phyloP scores from a whole-genome alignment of 92 coral and sea anemone species.

The Zoanthus gigantus region DNA sequence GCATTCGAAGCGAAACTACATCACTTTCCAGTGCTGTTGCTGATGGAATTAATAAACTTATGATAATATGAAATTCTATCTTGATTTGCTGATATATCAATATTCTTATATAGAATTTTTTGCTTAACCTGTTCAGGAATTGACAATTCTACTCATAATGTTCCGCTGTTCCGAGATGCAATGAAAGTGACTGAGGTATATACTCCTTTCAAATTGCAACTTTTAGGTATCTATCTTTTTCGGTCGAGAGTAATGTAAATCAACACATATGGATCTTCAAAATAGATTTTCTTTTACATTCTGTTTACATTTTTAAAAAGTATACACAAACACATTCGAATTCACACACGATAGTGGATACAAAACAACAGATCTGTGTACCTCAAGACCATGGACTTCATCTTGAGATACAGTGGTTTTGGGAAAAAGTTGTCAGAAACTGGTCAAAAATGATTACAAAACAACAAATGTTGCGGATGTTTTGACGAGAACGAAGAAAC shows the following conservation, averaged over 20 bases:
- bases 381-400: too few species aligned
- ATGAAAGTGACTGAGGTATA: not conserved
- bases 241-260: not conserved
- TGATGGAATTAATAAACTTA: not conserved
- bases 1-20: constrained; percentile 7
- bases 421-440: too few species aligned
- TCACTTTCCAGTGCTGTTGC: constrained; percentile 8
- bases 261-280: constrained; percentile 7
- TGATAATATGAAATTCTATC: not conserved
- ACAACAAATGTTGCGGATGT: too few species aligned
- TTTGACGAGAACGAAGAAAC: too few species aligned
- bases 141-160: constrained; percentile 9
- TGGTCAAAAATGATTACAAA: too few species aligned
- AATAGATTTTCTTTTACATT: not conserved
- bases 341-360: not conserved
- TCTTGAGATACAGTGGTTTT: too few species aligned
- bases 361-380: too few species aligned
- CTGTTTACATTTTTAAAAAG: not conserved
- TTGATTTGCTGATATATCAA: not conserved
- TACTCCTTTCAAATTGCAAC: not conserved
- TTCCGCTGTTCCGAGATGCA: constrained; percentile 10
- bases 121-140: not conserved
- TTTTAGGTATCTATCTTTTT: constrained; percentile 13
- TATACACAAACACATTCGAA: constrained; percentile 9
- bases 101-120: too few species aligned